These are phyloP conservation scores for Hipparchia semele DNA, from an alignment of 2,888 invertebrate genomes.

Conservation along the genomic window DNA sequence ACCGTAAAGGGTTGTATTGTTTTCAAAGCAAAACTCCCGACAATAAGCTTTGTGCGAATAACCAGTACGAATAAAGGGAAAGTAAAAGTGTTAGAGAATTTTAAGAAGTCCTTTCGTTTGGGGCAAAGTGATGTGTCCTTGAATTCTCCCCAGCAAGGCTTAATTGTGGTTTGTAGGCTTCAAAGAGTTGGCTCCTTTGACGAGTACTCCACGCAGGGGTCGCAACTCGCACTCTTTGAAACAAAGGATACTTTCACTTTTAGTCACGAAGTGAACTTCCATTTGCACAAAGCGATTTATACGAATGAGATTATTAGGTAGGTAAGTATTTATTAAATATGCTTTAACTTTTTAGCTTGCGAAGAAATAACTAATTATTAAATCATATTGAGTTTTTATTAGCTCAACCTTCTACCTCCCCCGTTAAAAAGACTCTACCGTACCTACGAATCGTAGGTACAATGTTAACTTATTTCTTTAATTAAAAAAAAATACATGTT, in stretches of 20 bases:
- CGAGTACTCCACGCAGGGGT: constrained; percentile 46
- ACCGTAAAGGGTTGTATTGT: constrained; percentile 58
- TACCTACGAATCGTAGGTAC: no score
- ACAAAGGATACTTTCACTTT: constrained; percentile 68
- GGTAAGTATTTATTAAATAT: not conserved
- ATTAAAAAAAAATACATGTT: not conserved
- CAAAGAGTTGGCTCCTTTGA: constrained; percentile 79
- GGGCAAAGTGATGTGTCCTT: constrained; percentile 72
- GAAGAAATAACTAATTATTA: no score
- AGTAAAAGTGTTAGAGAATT: constrained; percentile 69
- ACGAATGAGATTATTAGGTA: not conserved
- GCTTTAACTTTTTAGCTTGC: not conserved
- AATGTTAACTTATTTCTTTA: not conserved
- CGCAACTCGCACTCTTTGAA: constrained; percentile 52
- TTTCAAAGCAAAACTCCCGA: constrained; percentile 48
- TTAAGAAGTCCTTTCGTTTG: constrained; percentile 67
- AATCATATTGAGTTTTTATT: no score
- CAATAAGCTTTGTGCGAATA: constrained; percentile 54
- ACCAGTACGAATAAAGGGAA: constrained; percentile 61
- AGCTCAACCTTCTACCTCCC: no score
- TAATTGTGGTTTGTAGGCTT: constrained; percentile 78
- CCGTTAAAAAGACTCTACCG: not conserved
- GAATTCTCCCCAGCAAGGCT: constrained; percentile 75
- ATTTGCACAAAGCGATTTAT: constrained; percentile 3
- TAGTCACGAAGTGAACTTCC: constrained; percentile 35